Evolutionary conservation across 2,113 vertebrate genomes (phyloP).

Genomic region (Cynopterus brachyotis): DNA sequence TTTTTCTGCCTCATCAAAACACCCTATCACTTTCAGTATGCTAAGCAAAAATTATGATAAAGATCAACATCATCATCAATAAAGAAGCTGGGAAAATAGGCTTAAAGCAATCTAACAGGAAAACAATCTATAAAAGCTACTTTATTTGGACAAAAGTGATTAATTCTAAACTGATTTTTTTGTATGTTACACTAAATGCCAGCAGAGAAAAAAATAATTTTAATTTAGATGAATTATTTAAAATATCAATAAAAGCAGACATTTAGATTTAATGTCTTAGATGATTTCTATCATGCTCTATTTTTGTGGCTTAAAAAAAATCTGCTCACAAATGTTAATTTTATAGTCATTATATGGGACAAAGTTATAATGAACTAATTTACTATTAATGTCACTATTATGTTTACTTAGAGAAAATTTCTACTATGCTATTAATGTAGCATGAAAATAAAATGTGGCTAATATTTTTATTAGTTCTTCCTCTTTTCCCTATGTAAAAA

Average conservation of each 20-base stretch:
- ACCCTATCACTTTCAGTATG: neutral
- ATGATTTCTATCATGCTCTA: neutral
- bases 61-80: neutral
- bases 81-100: neutral
- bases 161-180: neutral
- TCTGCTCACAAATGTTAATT: neutral
- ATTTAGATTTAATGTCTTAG: neutral
- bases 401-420: neutral
- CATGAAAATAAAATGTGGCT: constrained; percentile 22
- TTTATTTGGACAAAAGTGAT: neutral
- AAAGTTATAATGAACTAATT: constrained; percentile 18
- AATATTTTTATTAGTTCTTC: neutral
- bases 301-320: neutral
- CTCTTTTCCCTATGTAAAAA: neutral
- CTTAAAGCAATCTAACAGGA: neutral
- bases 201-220: neutral
- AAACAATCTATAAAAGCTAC: neutral
- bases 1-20: neutral
- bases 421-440: neutral
- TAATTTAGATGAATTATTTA: neutral
- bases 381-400: constrained; percentile 20
- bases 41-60: neutral
- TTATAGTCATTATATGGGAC: constrained; percentile 7
- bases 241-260: neutral
- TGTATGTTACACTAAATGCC: neutral